A percentile compares a stretch with the other conserved stretches of the same genome.
These are phyloP conservation scores for Apistogramma diplotaenia DNA, from an alignment of 2,113 vertebrate species.

Conservation along the genomic window DNA sequence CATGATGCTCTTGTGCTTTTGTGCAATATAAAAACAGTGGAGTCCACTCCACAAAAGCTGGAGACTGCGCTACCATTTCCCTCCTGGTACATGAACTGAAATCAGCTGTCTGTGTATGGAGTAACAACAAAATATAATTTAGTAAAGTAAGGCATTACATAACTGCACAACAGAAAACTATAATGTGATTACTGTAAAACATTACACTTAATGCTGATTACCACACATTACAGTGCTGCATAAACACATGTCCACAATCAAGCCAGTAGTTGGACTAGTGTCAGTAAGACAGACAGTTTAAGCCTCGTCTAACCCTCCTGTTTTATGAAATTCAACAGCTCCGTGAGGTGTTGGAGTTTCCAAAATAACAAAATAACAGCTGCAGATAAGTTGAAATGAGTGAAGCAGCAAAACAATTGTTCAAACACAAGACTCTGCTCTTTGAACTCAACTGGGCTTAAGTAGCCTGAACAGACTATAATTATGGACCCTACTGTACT, in stretches of 20 bases:
- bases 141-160: neutral
- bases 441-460: neutral
- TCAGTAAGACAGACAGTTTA: neutral
- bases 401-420: neutral
- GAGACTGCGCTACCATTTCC: too few relatives aligned
- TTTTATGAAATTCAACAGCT: accelerated
- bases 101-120: neutral
- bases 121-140: neutral
- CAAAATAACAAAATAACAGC: neutral
- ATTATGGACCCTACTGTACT: neutral
- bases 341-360: accelerated
- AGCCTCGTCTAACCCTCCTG: neutral
- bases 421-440: neutral
- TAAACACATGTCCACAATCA: neutral
- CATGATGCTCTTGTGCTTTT: neutral
- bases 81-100: neutral
- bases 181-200: neutral
- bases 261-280: neutral
- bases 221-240: neutral
- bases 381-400: neutral
- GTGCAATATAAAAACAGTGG: too few relatives aligned
- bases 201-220: neutral
- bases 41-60: neutral
- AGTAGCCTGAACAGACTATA: neutral
- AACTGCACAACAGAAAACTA: too few relatives aligned